These are phyloP conservation scores for Theropithecus gelada DNA, from an alignment of 2,113 vertebrate genomes.

Conservation along the genomic window DNA sequence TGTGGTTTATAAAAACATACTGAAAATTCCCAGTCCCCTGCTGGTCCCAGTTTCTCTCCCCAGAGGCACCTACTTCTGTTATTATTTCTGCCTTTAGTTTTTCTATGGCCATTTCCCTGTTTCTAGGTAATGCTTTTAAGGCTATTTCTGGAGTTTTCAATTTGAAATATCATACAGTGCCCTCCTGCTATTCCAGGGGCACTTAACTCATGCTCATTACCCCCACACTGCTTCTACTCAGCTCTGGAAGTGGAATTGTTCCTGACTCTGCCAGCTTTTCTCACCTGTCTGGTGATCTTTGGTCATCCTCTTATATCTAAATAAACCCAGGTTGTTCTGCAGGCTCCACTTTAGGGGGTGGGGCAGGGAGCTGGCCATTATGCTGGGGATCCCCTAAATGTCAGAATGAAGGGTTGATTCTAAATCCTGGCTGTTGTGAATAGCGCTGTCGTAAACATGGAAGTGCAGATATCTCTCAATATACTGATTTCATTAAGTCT, in stretches of 20 bases:
- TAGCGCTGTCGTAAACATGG: too few species aligned
- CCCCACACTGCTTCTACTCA: neutral
- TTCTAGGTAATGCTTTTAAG: neutral
- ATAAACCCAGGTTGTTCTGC: neutral
- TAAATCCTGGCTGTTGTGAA: too few species aligned
- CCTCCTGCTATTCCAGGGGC: neutral
- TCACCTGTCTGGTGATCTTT: neutral
- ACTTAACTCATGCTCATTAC: too few species aligned
- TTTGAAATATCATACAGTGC: neutral
- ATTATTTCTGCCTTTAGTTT: neutral
- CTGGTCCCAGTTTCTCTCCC: neutral
- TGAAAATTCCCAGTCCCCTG: neutral
- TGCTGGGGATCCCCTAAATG: neutral
- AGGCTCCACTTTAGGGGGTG: rapidly evolving
- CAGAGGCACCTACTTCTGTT: neutral
- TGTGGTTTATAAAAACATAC: neutral
- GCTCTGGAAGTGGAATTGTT: neutral
- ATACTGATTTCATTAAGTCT: too few species aligned
- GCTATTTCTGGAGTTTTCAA: neutral
- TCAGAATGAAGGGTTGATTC: neutral
- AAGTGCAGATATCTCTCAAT: too few species aligned
- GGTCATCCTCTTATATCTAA: neutral
- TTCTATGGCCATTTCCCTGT: neutral
- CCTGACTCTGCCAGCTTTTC: neutral
- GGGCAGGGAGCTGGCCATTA: neutral